Base-by-base conservation (phyloP, 2,797 vertebrate species). In the Chromobotia macracanthus region DNA sequence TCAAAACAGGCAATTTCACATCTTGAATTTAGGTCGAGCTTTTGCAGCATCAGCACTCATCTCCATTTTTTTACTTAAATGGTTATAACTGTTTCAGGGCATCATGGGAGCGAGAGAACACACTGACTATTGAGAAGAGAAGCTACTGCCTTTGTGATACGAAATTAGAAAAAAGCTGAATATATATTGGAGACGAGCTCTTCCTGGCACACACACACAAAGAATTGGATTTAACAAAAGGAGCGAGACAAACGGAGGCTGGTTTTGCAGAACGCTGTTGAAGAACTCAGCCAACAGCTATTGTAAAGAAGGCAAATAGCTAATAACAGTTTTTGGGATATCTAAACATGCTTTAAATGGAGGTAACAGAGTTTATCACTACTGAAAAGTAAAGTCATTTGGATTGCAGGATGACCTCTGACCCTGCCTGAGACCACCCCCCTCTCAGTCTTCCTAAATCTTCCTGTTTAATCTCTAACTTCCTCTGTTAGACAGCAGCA, bases 11-110 rank as follows among this genome's bases (percentile, higher is more conserved):
- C 83, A 83, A 82, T 84, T 83, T 83, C 77, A 82, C 82, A 82
- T 79, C 82, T 72, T 75, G 81, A 85, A 84, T 82, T 83, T 65
- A 72, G 81, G 72, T 72, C 38, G 77, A 72, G 64, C 46, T 81
- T 82, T 60, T 84, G 86, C 86, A 78, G 68, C 31, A 85, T 87
- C 85, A 87, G 86, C 87, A 82, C 77, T 83, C 79, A 69, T 73
- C 69, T 53, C 53, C 67, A n/a, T 35, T 69, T 80, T 73, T 65
- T 78, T 10, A 74, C 80, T 83, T 76, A 83, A 86, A 86, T 82
- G 74, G 58, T 84, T 83, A 83, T 84, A 84, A 81, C 63, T 53
- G 74, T 86, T 83, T 77, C 80, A n/a, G 73, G 84, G 81, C 80
- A 82, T 70, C 67, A 19, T 66, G 61, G 73, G 79, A 78, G 74